phyloP scores from a whole-genome alignment of 1,140 invertebrate genomes.

The Leptoteleia sp. region DNA sequence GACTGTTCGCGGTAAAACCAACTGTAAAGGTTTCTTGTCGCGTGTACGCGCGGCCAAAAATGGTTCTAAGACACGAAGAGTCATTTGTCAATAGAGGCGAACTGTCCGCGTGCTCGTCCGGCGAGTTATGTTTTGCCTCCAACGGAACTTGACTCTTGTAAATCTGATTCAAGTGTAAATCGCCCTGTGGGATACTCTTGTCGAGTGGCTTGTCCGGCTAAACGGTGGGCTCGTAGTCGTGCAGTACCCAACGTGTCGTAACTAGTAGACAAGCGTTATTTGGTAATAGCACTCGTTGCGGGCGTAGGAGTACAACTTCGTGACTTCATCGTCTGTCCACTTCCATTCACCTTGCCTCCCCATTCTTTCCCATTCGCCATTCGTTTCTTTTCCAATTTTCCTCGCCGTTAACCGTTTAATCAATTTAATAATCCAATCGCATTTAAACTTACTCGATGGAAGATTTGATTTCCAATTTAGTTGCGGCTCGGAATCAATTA shows the following conservation, averaged over 20 bases:
- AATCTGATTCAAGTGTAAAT: conserved; percentile 61
- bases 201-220: conserved; percentile 42
- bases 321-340: conserved; percentile 73
- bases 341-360: conserved; percentile 24
- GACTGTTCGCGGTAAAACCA: conserved; percentile 31
- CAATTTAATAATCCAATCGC: too few species aligned
- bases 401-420: too few species aligned
- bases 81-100: conserved; percentile 55
- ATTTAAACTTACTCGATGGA: too few species aligned
- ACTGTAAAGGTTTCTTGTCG: conserved; percentile 51
- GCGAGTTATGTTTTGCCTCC: conserved; percentile 44
- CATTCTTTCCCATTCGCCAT: conserved; percentile 1
- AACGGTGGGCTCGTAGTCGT: conserved; percentile 33
- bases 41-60: conserved; percentile 47
- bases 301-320: conserved; percentile 62
- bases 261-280: conserved; percentile 67
- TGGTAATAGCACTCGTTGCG: conserved; percentile 57
- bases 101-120: conserved; percentile 43
- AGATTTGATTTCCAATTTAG: too few species aligned
- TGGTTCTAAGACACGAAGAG: conserved; percentile 46
- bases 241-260: conserved; percentile 27
- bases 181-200: conserved; percentile 53
- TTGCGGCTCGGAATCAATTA: too few species aligned
- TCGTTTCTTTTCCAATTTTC: neutral
- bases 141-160: conserved; percentile 55